Evolutionary conservation across 1,140 invertebrate species (phyloP).

Genomic region (Apis laboriosa): DNA sequence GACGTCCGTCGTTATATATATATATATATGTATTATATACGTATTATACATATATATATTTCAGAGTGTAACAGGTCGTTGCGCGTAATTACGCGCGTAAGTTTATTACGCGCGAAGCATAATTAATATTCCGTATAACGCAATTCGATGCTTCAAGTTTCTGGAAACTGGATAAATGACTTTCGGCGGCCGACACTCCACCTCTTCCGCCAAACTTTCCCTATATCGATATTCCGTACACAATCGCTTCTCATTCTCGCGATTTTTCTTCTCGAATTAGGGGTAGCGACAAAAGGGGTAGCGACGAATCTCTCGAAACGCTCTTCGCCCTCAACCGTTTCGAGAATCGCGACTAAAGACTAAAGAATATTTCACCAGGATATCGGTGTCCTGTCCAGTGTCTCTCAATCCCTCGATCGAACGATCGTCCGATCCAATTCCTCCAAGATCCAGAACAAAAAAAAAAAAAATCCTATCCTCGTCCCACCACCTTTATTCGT

Average conservation of each 20-base stretch:
- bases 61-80: conserved; percentile 19
- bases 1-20: too few relatives aligned
- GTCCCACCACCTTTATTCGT: background rate
- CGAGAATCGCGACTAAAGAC: background rate
- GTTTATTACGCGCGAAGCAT: conserved; percentile 6
- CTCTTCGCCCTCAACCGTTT: conserved; percentile 5
- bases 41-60: too few relatives aligned
- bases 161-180: background rate
- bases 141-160: background rate
- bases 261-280: too few relatives aligned
- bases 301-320: background rate
- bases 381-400: background rate
- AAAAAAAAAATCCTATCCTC: too few relatives aligned
- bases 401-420: background rate
- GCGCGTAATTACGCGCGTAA: conserved; percentile 12
- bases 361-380: conserved; percentile 3
- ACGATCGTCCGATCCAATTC: background rate
- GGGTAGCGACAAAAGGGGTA: background rate
- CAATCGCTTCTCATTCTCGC: too few relatives aligned
- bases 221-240: background rate
- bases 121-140: conserved; percentile 13
- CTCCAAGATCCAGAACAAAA: too few relatives aligned
- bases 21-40: background rate
- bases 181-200: background rate
- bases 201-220: too few relatives aligned